Base-by-base conservation (phyloP, 2,113 vertebrate genomes). In the Nestor notabilis region DNA sequence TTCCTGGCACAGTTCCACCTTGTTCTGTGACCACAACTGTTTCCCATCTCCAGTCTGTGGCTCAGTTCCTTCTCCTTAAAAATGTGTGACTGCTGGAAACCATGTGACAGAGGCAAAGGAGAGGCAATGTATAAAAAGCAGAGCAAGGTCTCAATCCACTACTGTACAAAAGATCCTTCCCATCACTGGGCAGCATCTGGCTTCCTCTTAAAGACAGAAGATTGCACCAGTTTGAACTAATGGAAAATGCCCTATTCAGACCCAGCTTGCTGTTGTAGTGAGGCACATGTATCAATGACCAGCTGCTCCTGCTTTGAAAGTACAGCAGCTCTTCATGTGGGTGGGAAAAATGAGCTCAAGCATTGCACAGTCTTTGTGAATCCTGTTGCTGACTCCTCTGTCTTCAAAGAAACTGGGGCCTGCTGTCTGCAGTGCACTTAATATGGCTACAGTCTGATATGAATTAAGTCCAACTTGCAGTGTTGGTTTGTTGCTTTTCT, bases 241-340 rank as follows among this genome's bases (percentile, higher is more conserved):
- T 44, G 28, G 70, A 93, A 94, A 88, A 92, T 31, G 65, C 5
- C 9, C 31, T 21, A 17, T n/a, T 90, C 68, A 70, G 43, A 50
- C 39, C 31, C 68, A 77, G 65, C 56, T 93, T 44, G 33, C 49
- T 78, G 35, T 74, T 4, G 0, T 58, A 77, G 41, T 44, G 65
- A 95, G 29, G 47, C 5, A 1, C 68, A 24, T 29, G 55, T 81
- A 89, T 81, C 69, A 50, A 58, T 83, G 43, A 82, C 24, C 29
- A 63, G 56, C 77, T 95, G 80, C 35, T 95, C 46, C 90, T 78
- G 69, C 90, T 84, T 46, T 81, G 64, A 90, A 90, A 92, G 70
- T 35, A 77, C 60, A 77, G 66, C 49, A 68, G 68, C 50, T 80
- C 43, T 60, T 87, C 55, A 23, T 10, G 65, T 46, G 60, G 72